Conservation (phyloP, 2,797 vertebrate species). For the Lepus townsendii region DNA sequence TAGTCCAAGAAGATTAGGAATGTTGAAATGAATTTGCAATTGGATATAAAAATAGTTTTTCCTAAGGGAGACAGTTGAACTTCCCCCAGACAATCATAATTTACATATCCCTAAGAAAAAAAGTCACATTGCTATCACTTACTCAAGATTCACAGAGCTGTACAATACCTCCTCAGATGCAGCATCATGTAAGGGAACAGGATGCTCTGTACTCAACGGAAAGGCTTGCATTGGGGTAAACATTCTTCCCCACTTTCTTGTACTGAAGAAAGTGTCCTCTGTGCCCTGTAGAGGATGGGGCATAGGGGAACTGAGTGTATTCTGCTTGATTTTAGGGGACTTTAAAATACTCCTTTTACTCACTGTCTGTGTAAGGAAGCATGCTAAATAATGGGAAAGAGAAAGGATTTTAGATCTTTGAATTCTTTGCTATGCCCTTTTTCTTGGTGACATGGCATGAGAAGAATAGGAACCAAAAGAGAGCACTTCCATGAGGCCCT, state of each 20-base stretch:
- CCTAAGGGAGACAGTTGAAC: background rate
- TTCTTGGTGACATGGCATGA: background rate
- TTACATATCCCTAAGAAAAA: background rate
- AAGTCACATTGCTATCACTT: background rate
- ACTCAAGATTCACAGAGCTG: background rate
- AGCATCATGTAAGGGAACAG: background rate
- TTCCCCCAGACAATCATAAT: background rate
- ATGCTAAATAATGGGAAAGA: background rate
- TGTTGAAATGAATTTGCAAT: conserved; percentile 9
- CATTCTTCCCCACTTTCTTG: background rate
- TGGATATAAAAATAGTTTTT: background rate
- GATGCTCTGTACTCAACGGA: background rate
- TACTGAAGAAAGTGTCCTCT: background rate
- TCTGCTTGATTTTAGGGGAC: background rate
- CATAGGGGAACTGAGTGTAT: background rate
- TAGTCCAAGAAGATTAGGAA: background rate
- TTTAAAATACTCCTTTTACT: background rate
- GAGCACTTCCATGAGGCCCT: too few relatives aligned
- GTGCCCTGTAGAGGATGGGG: background rate
- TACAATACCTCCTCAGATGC: background rate
- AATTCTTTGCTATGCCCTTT: background rate
- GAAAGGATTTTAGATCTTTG: background rate
- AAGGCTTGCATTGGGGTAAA: background rate
- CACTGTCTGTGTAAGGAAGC: background rate
- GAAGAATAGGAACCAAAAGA: background rate